phyloP scores from a whole-genome alignment of 1,140 invertebrate species.

The Brachionus plicatilis region DNA sequence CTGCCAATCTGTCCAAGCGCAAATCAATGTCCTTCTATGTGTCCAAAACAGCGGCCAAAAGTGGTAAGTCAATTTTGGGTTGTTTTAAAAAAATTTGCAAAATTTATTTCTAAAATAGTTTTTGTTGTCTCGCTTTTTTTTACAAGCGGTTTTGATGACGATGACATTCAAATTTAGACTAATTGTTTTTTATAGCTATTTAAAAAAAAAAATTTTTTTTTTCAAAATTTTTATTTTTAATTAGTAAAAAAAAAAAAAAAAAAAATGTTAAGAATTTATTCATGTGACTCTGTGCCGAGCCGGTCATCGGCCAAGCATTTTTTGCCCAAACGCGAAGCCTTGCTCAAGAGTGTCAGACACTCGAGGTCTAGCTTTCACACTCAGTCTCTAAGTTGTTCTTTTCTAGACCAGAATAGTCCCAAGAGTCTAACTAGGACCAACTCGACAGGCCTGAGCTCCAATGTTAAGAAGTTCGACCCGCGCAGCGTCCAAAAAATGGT shows the following conservation, averaged over 20 bases:
- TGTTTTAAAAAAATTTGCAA: not conserved
- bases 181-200: constrained; percentile 2
- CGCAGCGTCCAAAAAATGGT: constrained; percentile 15
- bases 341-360: not conserved
- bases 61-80: not conserved
- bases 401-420: not conserved
- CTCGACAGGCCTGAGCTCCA: not conserved
- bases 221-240: not conserved
- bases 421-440: not conserved
- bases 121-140: not conserved
- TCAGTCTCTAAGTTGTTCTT: not conserved
- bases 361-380: not conserved
- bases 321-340: not conserved
- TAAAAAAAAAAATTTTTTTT: not conserved
- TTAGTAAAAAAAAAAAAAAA: not conserved
- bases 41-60: not conserved
- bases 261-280: constrained; percentile 38
- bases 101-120: not conserved
- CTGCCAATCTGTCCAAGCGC: not conserved
- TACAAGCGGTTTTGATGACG: constrained; percentile 8
- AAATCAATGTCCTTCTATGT: constrained; percentile 15
- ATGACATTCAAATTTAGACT: constrained; percentile 29
- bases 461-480: constrained; percentile 23
- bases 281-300: not conserved
- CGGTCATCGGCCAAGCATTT: not conserved